A percentile compares a stretch with the other conserved stretches of the same genome.
phyloP scores from a whole-genome alignment of 2,113 vertebrate species.

The Sakesphorus luctuosus region DNA sequence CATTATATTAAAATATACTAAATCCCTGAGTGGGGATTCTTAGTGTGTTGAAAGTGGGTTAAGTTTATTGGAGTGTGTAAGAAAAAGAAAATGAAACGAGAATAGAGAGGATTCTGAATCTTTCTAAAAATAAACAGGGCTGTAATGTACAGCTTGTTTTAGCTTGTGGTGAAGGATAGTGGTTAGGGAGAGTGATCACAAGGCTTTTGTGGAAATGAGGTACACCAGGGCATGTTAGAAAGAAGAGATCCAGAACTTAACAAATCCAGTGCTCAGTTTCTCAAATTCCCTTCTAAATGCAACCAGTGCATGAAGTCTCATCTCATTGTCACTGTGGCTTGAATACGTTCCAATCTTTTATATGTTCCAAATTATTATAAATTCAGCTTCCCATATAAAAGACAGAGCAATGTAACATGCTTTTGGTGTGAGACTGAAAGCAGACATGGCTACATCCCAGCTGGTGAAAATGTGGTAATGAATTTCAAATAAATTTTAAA shows the following conservation, averaged over 20 bases:
- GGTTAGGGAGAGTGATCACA: neutral
- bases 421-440: constrained; percentile 55
- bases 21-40: neutral
- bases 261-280: neutral
- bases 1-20: neutral
- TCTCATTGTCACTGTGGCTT: constrained; percentile 10
- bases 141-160: neutral
- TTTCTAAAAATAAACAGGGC: constrained; percentile 7
- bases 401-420: neutral
- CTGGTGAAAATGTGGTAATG: constrained; percentile 47
- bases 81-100: neutral
- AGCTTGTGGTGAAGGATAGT: neutral
- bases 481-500: constrained; percentile 61
- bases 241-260: neutral
- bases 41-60: neutral
- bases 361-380: constrained; percentile 25
- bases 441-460: constrained; percentile 15
- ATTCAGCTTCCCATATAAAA: constrained; percentile 12
- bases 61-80: neutral
- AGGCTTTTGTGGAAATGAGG: constrained; percentile 7
- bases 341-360: neutral
- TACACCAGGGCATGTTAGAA: neutral
- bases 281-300: neutral
- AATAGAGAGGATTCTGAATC: neutral
- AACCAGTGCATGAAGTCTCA: neutral